Evolutionary conservation across 2,797 vertebrate genomes (phyloP).

Genomic region (Linurgus olivaceus): DNA sequence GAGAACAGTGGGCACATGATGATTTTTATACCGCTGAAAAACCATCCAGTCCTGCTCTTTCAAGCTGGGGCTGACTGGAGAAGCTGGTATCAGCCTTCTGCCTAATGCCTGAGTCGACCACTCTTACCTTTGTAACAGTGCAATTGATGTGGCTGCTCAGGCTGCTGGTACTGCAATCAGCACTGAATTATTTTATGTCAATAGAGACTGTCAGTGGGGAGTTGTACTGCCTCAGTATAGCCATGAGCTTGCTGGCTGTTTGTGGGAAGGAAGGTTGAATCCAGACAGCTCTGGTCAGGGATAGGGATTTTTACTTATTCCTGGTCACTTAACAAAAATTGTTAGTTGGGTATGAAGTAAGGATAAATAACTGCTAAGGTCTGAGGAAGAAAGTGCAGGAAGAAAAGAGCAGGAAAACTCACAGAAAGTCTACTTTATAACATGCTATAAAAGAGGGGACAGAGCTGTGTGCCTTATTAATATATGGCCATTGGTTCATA

Average conservation of each 20-base stretch:
- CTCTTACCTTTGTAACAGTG: neutral
- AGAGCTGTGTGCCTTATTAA: neutral
- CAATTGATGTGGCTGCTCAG: neutral
- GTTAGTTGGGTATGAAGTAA: neutral
- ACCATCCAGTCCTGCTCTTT: neutral
- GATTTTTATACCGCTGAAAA: neutral
- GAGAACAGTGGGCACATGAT: neutral
- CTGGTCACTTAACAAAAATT: neutral
- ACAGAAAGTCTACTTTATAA: neutral
- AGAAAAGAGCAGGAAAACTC: neutral
- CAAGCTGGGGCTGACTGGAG: neutral
- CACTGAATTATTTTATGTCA: neutral
- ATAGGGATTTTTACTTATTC: neutral
- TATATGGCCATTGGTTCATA: fast-evolving
- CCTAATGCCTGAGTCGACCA: neutral
- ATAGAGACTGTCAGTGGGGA: neutral
- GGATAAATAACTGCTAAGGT: neutral
- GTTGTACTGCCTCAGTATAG: neutral
- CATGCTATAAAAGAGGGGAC: neutral
- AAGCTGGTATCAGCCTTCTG: neutral
- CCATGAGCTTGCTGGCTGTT: neutral
- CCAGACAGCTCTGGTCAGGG: neutral
- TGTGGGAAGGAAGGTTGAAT: neutral
- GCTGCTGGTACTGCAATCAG: neutral
- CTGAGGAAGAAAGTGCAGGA: neutral